Conservation (phyloP, 2,888 invertebrate species). For the Philereme transversata region DNA sequence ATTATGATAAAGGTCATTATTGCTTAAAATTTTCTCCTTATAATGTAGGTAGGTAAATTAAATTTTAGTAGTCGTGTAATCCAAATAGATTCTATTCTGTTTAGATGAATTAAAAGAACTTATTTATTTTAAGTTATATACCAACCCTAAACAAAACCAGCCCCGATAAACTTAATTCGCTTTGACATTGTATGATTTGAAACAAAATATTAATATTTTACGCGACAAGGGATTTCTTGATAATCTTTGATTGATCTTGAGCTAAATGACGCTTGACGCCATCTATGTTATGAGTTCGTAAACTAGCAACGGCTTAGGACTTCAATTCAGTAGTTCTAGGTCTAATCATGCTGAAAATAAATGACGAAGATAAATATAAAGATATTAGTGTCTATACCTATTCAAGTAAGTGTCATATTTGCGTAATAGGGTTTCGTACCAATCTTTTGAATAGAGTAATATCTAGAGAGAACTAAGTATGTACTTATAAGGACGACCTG, state of each 20-base stretch:
- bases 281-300: constrained; percentile 19
- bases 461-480: no score
- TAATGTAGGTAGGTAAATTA: constrained; percentile 15
- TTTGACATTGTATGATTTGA: not conserved
- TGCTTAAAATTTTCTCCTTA: constrained; percentile 38
- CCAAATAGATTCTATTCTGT: not conserved
- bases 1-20: constrained; percentile 55
- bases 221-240: not conserved
- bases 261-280: constrained; percentile 15
- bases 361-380: no score
- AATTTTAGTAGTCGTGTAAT: not conserved
- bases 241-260: not conserved
- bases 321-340: no score
- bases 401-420: no score
- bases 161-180: not conserved
- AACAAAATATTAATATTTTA: not conserved
- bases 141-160: not conserved
- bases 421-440: no score
- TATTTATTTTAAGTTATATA: not conserved
- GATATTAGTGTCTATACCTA: no score
- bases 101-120: not conserved
- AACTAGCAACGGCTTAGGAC: constrained; percentile 11
- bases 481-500: no score
- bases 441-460: no score
- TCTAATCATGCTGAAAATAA: no score